Evolutionary conservation across 2,888 invertebrate genomes (phyloP).

Genomic region (Mechanitis messenoides): DNA sequence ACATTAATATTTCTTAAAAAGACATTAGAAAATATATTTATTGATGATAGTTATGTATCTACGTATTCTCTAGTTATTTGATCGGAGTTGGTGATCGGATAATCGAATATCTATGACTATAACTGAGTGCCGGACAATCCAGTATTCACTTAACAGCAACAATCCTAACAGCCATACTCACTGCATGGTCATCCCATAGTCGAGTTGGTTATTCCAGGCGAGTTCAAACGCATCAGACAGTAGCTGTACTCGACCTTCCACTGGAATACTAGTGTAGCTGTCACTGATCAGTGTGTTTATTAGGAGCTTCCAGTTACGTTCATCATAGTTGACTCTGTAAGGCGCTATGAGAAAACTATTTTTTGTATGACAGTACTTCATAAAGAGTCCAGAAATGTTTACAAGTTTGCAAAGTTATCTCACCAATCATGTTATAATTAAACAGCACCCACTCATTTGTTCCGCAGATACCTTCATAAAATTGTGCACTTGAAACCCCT

Average conservation of each 20-base stretch:
- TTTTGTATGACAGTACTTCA: too few relatives aligned
- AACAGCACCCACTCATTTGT: conserved; percentile 81
- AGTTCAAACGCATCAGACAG: conserved; percentile 86
- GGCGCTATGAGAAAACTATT: conserved; percentile 55
- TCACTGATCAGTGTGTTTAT: conserved; percentile 72
- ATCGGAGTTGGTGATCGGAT: too few relatives aligned
- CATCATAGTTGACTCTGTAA: conserved; percentile 87
- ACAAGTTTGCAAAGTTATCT: conserved; percentile 26
- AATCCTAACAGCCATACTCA: conserved; percentile 33
- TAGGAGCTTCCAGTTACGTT: conserved; percentile 83
- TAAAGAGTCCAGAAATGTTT: too few relatives aligned
- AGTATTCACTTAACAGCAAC: too few relatives aligned
- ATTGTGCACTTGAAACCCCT: conserved; percentile 40
- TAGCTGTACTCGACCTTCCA: conserved; percentile 86
- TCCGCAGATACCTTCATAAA: conserved; percentile 56
- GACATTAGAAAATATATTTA: too few relatives aligned
- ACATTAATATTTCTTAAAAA: too few relatives aligned
- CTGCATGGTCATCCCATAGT: conserved; percentile 79
- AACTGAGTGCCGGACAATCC: too few relatives aligned
- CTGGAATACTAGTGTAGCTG: conserved; percentile 72
- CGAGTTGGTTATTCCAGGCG: conserved; percentile 80
- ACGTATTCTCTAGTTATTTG: too few relatives aligned
- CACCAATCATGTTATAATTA: conserved; percentile 84
- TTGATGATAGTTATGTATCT: too few relatives aligned
- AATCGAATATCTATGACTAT: too few relatives aligned